These are phyloP conservation scores for Acanthurus lineatus DNA, from an alignment of 2,797 vertebrate species.

Conservation along the genomic window DNA sequence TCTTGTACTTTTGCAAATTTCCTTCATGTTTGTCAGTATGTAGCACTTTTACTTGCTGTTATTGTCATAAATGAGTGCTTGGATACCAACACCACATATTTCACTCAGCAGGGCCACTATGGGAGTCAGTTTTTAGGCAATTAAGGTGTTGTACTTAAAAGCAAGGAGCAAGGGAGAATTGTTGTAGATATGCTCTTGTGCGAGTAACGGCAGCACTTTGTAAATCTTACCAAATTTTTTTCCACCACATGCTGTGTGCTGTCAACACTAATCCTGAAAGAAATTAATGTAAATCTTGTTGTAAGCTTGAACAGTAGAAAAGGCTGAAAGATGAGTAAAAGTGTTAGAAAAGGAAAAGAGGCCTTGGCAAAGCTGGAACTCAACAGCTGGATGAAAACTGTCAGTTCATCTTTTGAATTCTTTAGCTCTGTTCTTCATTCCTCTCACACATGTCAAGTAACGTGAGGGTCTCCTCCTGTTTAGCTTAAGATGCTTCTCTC, in stretches of 20 bases:
- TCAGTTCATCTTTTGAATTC: slow-evolving; percentile 39
- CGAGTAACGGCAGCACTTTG: background rate
- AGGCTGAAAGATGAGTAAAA: background rate
- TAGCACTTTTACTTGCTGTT: background rate
- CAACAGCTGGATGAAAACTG: slow-evolving; percentile 39
- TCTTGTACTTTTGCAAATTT: background rate
- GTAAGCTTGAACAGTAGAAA: background rate
- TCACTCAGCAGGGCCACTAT: background rate
- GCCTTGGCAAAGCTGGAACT: slow-evolving; percentile 1
- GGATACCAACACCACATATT: background rate
- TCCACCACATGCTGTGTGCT: background rate
- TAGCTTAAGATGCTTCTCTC: slow-evolving; percentile 51
- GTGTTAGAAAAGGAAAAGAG: slow-evolving; percentile 10
- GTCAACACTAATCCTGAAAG: background rate
- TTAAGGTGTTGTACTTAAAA: background rate
- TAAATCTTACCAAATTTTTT: slow-evolving; percentile 6
- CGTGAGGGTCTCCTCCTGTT: slow-evolving; percentile 56
- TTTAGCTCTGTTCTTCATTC: slow-evolving; percentile 28
- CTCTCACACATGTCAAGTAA: slow-evolving; percentile 59
- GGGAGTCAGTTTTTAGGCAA: background rate
- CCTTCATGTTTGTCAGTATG: background rate
- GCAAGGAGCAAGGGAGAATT: background rate
- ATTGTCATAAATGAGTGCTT: background rate
- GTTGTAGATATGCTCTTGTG: background rate
- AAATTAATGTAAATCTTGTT: background rate